A percentile compares a stretch with the other conserved stretches of the same genome.
These are phyloP conservation scores for Xanthia togata DNA, from an alignment of 2,888 invertebrate genomes.

Conservation along the genomic window DNA sequence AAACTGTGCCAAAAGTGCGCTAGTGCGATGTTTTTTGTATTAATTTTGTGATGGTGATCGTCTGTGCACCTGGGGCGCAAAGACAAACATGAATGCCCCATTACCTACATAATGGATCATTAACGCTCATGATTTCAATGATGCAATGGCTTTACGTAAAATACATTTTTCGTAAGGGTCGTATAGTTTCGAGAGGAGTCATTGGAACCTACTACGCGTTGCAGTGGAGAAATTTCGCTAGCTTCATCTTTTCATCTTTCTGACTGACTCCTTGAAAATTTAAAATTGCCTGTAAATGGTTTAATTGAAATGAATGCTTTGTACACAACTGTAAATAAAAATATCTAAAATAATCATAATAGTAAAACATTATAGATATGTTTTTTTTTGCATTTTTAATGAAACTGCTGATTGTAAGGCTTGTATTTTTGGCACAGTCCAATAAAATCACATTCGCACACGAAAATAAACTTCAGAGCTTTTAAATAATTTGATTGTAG, in stretches of 20 bases:
- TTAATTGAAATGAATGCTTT: background rate
- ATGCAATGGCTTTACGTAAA: too few species aligned
- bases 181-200: background rate
- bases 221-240: background rate
- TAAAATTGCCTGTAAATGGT: background rate
- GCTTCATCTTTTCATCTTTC: background rate
- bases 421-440: constrained; percentile 10
- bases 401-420: too few species aligned
- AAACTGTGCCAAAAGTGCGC: constrained; percentile 19
- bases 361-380: too few species aligned
- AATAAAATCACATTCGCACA: background rate
- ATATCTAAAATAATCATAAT: too few species aligned
- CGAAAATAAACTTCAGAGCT: background rate
- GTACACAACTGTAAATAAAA: too few species aligned
- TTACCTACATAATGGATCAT: too few species aligned
- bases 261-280: background rate
- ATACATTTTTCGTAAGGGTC: too few species aligned
- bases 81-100: too few species aligned
- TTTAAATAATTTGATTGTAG: background rate
- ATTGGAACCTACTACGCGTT: background rate
- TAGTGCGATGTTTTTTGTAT: background rate
- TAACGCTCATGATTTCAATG: too few species aligned
- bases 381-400: background rate
- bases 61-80: too few species aligned
- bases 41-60: background rate